These are phyloP conservation scores for Hoplodrina ambigua DNA, from an alignment of 2,888 invertebrate species.

Conservation along the genomic window DNA sequence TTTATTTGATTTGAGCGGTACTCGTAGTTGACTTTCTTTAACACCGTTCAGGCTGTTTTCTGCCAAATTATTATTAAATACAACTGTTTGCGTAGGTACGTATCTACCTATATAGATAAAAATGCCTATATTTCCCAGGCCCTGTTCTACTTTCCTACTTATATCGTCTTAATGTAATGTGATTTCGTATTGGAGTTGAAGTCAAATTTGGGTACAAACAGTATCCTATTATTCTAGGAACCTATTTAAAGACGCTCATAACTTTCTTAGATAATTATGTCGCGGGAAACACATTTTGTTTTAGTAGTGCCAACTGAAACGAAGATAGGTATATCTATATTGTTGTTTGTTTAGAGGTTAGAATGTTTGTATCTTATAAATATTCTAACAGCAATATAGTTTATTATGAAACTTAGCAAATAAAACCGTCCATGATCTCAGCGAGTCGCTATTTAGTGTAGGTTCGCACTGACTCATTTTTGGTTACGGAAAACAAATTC, in stretches of 20 bases:
- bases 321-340: conserved; percentile 6
- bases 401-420: conserved; percentile 68
- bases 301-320: not conserved
- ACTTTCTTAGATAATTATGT: conserved; percentile 2
- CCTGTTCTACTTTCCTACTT: too few relatives aligned
- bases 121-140: too few relatives aligned
- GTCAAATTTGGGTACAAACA: too few relatives aligned
- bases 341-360: conserved; percentile 32
- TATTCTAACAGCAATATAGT: conserved; percentile 57
- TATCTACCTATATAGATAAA: too few relatives aligned
- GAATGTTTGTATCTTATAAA: conserved; percentile 53
- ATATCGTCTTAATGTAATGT: too few relatives aligned
- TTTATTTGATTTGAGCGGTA: too few relatives aligned
- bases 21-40: too few relatives aligned
- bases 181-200: too few relatives aligned
- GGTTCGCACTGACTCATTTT: conserved; percentile 70
- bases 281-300: not conserved
- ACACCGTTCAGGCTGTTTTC: too few relatives aligned
- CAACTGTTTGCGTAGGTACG: too few relatives aligned
- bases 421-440: conserved; percentile 82
- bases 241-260: not conserved
- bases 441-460: conserved; percentile 77
- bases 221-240: too few relatives aligned
- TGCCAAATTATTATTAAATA: too few relatives aligned
- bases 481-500: conserved; percentile 63